phyloP scores from a whole-genome alignment of 2,797 vertebrate genomes.

The Neomorphus geoffroyi region DNA sequence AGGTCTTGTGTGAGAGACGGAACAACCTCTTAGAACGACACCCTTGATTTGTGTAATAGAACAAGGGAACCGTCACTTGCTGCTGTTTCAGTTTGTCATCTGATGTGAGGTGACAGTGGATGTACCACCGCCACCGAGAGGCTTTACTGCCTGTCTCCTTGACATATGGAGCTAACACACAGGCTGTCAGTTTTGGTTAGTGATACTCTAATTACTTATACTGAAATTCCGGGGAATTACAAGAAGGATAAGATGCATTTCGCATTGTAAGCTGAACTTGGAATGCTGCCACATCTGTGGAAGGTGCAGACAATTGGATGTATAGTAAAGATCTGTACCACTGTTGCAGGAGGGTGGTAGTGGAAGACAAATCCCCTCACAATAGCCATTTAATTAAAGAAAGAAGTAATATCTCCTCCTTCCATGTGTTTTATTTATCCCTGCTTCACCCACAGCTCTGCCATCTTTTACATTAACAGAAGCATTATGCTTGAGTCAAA shows the following conservation, averaged over 20 bases:
- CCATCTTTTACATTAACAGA: not conserved
- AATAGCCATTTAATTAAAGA: not conserved
- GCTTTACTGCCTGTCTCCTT: constrained; percentile 29
- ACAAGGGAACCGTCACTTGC: not conserved
- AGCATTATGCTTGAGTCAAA: not conserved
- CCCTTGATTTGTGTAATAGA: not conserved
- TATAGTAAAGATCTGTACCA: not conserved
- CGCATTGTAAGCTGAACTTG: not conserved
- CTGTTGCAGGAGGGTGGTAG: accelerated
- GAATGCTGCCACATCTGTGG: not conserved
- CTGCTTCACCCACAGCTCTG: not conserved
- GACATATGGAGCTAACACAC: constrained; percentile 17
- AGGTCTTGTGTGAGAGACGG: not conserved
- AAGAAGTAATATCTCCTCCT: not conserved
- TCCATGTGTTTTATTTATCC: not conserved
- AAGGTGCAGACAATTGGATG: not conserved
- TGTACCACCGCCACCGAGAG: constrained; percentile 1
- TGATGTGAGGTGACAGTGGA: constrained; percentile 13
- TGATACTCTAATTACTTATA: constrained; percentile 25
- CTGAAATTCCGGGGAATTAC: not conserved
- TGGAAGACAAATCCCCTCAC: not conserved
- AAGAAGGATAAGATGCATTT: not conserved
- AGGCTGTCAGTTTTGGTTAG: constrained; percentile 43
- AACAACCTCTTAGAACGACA: not conserved
- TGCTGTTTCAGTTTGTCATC: not conserved